A percentile compares a stretch with the other conserved stretches of the same genome.
phyloP scores from a whole-genome alignment of 2,113 vertebrate genomes.

The human (Homo sapiens) region GRCh38 chr3:117639501-117640000 shows the following conservation, averaged over 20 bases:
- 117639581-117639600: neutral
- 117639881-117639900: neutral
- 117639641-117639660: neutral
- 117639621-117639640: neutral
- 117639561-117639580: neutral
- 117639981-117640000: neutral
- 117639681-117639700: neutral
- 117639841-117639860: neutral
- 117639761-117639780: neutral
- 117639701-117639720: neutral
- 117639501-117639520: neutral
- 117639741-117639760: neutral
- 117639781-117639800: neutral
- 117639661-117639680: neutral
- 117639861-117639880: neutral
- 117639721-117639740: neutral
- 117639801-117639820: neutral
- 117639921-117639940: neutral
- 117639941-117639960: slow-evolving; percentile 11
- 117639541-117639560: neutral
- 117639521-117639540: neutral
- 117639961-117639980: neutral
- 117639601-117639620: neutral
- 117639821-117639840: neutral
- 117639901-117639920: neutral